Percentiles rank a stretch among this genome's conserved stretches.
Evolutionary conservation across 2,113 vertebrate genomes (phyloP).

Genomic region (Nicator chloris): DNA sequence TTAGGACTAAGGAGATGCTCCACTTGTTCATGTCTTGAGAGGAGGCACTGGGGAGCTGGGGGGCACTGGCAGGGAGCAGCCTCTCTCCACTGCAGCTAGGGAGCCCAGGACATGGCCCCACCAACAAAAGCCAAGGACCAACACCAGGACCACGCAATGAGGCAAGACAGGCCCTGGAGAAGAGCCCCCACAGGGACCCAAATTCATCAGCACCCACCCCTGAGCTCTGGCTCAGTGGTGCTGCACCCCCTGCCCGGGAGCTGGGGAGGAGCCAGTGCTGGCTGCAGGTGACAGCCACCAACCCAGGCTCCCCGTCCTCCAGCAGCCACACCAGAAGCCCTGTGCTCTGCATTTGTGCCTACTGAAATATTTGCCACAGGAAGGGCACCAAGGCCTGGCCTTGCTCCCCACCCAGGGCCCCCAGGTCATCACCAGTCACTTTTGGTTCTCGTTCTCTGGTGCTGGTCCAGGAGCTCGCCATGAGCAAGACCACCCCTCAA

Average conservation of each 20-base stretch:
- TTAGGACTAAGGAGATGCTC: neutral
- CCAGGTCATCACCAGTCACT: neutral
- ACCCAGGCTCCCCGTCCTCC: neutral
- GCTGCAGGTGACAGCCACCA: neutral
- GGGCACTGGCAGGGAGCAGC: neutral
- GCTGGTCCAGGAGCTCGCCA: neutral
- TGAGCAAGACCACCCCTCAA: neutral
- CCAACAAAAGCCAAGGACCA: neutral
- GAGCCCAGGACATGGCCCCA: neutral
- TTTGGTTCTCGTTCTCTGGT: neutral
- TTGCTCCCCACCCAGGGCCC: neutral
- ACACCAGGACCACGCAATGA: neutral
- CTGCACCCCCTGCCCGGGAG: neutral
- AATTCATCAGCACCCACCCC: neutral
- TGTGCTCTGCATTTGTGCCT: neutral
- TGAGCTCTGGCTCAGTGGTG: neutral
- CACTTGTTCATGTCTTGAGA: neutral
- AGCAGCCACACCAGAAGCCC: neutral
- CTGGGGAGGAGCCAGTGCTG: neutral
- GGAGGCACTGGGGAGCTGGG: neutral
- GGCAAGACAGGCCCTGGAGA: no score
- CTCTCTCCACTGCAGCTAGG: neutral
- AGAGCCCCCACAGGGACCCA: rapidly evolving
- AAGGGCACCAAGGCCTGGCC: neutral
- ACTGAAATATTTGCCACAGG: neutral